Evolutionary conservation across 37 sponge, comb jelly and placozoan species (phyloP).

Genomic region (Beroe forskalii): DNA sequence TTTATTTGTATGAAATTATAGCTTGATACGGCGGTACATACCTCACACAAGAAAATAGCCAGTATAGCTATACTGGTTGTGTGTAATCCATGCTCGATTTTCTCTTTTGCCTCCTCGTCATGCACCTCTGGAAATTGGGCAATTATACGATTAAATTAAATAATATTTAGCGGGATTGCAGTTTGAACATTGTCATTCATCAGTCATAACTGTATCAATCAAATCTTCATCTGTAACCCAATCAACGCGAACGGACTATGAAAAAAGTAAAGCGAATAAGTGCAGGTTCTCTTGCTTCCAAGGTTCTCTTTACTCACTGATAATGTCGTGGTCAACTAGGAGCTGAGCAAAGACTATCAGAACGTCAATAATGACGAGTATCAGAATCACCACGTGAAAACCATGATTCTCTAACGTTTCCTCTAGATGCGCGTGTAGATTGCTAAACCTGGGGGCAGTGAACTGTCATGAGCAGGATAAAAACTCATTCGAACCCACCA

Average conservation of each 20-base stretch:
- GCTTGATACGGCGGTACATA: no score
- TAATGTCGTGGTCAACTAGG: conserved; percentile 3
- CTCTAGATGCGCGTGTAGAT: neutral
- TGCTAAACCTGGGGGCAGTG: neutral
- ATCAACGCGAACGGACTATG: no score
- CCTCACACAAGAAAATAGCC: neutral
- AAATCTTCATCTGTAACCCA: no score
- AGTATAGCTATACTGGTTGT: conserved; percentile 36
- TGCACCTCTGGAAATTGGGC: conserved; percentile 24
- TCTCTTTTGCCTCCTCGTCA: neutral
- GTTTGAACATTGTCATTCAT: no score
- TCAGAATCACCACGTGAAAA: conserved; percentile 14
- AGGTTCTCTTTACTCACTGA: conserved; percentile 62
- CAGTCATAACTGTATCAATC: no score
- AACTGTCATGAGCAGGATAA: no score
- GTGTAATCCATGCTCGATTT: conserved; percentile 3
- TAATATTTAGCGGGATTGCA: no score
- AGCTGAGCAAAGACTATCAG: neutral
- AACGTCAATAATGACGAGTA: neutral
- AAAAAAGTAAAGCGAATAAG: no score
- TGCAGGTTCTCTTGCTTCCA: no score
- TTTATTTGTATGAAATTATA: no score
- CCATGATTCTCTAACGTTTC: neutral
- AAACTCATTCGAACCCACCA: no score
- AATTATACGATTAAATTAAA: no score